Evolutionary conservation across 1,140 invertebrate species (phyloP).

Genomic region (Metaphire vulgaris): DNA sequence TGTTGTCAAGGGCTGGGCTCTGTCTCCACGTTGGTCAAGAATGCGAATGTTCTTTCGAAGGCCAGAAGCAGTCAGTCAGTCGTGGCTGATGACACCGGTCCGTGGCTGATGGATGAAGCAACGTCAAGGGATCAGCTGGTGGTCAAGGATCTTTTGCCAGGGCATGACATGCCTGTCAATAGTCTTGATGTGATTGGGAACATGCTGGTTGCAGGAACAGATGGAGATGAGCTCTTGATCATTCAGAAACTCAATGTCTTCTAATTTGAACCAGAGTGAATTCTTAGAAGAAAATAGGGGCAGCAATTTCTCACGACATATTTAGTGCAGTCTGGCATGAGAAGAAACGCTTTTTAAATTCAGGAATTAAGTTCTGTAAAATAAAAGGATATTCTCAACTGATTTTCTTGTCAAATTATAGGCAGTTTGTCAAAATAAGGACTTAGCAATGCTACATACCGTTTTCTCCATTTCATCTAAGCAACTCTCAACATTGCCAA

Average conservation of each 20-base stretch:
- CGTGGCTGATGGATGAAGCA: not conserved
- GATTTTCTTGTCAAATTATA: too few relatives aligned
- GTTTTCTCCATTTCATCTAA: too few relatives aligned
- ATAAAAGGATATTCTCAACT: too few relatives aligned
- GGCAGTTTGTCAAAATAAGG: too few relatives aligned
- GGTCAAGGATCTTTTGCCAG: conserved; percentile 64
- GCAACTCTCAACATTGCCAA: too few relatives aligned
- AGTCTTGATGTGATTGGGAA: conserved; percentile 67
- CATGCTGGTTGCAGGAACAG: conserved; percentile 68
- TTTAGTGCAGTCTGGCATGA: too few relatives aligned
- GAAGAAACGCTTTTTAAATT: too few relatives aligned
- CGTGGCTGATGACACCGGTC: not conserved
- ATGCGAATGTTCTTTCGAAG: not conserved
- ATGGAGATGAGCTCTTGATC: conserved; percentile 59
- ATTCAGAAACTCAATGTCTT: conserved; percentile 19
- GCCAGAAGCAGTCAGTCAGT: not conserved
- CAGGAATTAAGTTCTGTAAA: too few relatives aligned
- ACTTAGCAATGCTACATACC: too few relatives aligned
- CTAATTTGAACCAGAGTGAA: too few relatives aligned
- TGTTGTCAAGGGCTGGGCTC: not conserved
- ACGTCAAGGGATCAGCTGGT: not conserved
- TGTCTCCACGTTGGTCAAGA: not conserved
- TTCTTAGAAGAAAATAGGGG: too few relatives aligned
- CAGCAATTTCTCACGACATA: too few relatives aligned
- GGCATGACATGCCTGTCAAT: conserved; percentile 68